Percentiles rank a stretch among this genome's conserved stretches.
These are phyloP conservation scores for Scolanthus callimorphus DNA, from an alignment of 92 coral and sea anemone species.

Conservation along the genomic window DNA sequence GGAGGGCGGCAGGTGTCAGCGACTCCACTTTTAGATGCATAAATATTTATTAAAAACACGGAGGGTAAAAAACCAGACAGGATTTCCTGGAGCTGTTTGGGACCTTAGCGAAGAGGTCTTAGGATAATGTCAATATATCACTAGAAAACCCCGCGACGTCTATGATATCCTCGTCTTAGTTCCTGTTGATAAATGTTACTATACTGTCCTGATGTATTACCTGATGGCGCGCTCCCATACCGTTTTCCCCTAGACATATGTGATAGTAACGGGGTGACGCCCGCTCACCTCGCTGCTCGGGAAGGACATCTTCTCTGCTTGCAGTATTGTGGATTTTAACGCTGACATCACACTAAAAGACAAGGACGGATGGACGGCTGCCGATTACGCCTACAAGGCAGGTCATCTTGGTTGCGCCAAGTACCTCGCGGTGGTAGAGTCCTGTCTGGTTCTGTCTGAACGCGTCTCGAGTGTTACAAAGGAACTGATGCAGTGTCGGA, in stretches of 20 bases:
- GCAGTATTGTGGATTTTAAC: conserved; percentile 80
- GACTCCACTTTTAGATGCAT: no score
- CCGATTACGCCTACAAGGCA: conserved; percentile 80
- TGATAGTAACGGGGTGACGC: conserved; percentile 68
- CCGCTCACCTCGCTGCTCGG: conserved; percentile 89
- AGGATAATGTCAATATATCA: no score
- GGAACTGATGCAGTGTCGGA: conserved; percentile 53
- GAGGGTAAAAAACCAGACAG: no score
- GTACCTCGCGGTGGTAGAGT: conserved; percentile 88
- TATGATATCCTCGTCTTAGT: no score
- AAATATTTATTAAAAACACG: no score
- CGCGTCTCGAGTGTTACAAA: conserved; percentile 63
- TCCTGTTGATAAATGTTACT: no score
- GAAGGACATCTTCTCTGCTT: conserved; percentile 88
- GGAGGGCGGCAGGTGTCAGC: no score
- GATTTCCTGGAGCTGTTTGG: no score
- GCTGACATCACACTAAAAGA: conserved; percentile 80
- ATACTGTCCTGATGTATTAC: no score
- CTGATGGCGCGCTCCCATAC: no score
- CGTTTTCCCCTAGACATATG: conserved; percentile 52
- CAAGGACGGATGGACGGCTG: conserved; percentile 79
- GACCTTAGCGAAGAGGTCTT: no score
- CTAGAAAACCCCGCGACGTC: no score
- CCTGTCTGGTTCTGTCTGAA: conserved; percentile 75
- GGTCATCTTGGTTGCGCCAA: conserved; percentile 88